Evolutionary conservation across 2,113 vertebrate genomes (phyloP).

Genomic region (Pachyramphus minor): DNA sequence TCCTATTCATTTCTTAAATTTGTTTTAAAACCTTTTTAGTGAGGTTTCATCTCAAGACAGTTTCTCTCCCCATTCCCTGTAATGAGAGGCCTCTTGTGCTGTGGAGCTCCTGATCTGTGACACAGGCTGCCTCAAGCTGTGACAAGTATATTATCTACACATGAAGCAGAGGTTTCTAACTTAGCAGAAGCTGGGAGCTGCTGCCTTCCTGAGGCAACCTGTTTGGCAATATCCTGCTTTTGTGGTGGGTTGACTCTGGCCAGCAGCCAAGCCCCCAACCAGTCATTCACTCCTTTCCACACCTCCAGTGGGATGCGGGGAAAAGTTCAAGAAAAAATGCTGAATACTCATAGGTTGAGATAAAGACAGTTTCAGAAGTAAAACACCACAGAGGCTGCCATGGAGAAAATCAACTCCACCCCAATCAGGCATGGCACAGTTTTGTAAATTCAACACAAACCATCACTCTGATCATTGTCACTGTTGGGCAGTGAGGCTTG

Average conservation of each 20-base stretch:
- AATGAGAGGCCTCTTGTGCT: slow-evolving; percentile 3
- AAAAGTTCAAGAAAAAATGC: not conserved
- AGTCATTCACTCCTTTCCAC: not conserved
- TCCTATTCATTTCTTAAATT: slow-evolving; percentile 5
- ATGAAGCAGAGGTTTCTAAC: not conserved
- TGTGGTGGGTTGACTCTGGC: not conserved
- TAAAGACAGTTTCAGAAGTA: not conserved
- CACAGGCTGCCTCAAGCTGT: slow-evolving; percentile 8
- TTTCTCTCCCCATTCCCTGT: not conserved
- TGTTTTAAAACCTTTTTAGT: slow-evolving; percentile 41
- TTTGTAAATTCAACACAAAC: not conserved
- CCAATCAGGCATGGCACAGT: rapidly evolving
- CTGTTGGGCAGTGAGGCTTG: not conserved
- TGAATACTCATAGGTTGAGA: not conserved
- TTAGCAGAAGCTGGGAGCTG: not conserved
- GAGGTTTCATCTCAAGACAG: slow-evolving; percentile 11
- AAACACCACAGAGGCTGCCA: not conserved
- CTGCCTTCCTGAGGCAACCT: not conserved
- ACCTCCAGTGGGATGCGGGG: too few relatives aligned
- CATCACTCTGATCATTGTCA: not conserved
- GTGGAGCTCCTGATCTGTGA: slow-evolving; percentile 29
- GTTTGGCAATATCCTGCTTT: not conserved
- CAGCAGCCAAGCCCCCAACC: not conserved
- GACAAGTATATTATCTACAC: slow-evolving; percentile 28
- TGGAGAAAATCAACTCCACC: not conserved